These are phyloP conservation scores for Scaptomyza montana DNA, from an alignment of 1,140 invertebrate genomes.

Conservation along the genomic window DNA sequence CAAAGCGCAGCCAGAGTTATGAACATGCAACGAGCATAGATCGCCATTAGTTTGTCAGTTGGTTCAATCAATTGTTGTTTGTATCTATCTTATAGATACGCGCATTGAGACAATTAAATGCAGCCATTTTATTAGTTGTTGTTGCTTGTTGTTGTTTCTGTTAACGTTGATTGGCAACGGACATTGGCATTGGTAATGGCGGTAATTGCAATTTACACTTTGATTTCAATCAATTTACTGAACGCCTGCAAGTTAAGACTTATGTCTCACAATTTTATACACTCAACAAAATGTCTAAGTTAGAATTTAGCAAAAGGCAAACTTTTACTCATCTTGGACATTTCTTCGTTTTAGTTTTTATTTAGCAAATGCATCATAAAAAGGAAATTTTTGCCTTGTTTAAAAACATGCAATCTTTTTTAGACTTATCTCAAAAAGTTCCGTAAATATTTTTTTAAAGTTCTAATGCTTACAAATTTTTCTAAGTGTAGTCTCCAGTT, in stretches of 20 bases:
- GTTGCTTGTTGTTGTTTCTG: conserved; percentile 22
- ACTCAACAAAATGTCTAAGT: too few species aligned
- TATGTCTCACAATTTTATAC: not conserved
- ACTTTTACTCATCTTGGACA: too few species aligned
- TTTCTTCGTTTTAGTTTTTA: too few species aligned
- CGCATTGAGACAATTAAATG: conserved; percentile 62
- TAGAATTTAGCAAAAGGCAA: too few species aligned
- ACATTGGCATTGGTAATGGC: conserved; percentile 46
- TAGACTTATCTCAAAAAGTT: too few species aligned
- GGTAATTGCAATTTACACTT: conserved; percentile 76
- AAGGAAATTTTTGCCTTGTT: too few species aligned
- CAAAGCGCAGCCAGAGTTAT: conserved; percentile 46
- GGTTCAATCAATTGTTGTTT: not conserved
- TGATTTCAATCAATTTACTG: conserved; percentile 77
- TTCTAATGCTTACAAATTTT: not conserved
- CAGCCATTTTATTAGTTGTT: conserved; percentile 58
- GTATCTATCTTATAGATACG: conserved; percentile 32
- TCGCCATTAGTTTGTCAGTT: conserved; percentile 11
- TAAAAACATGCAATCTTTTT: too few species aligned
- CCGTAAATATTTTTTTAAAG: too few species aligned
- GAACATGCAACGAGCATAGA: conserved; percentile 23
- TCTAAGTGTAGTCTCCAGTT: conserved; percentile 19
- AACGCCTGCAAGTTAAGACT: not conserved
- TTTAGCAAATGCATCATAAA: too few species aligned
- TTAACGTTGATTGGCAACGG: conserved; percentile 55